phyloP scores from a whole-genome alignment of 1,140 invertebrate genomes.

The Brachionus rubens region DNA sequence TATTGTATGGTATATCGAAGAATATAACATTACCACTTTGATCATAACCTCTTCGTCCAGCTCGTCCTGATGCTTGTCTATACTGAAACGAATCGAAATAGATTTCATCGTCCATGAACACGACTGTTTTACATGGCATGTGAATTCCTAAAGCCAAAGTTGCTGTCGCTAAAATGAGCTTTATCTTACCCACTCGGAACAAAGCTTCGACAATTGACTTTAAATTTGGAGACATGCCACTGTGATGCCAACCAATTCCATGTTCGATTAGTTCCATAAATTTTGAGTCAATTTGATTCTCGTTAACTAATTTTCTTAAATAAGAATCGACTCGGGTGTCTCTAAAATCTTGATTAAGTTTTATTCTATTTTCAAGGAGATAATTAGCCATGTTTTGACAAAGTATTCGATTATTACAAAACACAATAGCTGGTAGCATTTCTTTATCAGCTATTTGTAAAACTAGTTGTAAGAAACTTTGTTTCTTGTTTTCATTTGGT shows the following conservation, averaged over 20 bases:
- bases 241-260: constrained; percentile 26
- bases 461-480: background rate
- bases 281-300: background rate
- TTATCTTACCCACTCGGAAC: background rate
- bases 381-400: background rate
- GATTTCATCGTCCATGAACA: constrained; percentile 23
- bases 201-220: constrained; percentile 20
- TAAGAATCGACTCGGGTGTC: background rate
- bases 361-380: background rate
- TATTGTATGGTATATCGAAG: constrained; percentile 7
- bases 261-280: background rate
- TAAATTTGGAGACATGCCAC: background rate
- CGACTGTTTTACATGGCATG: constrained; percentile 19
- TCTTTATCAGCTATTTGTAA: background rate
- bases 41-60: constrained; percentile 20
- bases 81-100: constrained; percentile 31
- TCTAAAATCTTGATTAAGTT: background rate
- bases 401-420: constrained; percentile 11
- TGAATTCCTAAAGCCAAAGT: constrained; percentile 28
- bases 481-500: background rate
- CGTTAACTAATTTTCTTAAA: background rate
- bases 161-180: background rate
- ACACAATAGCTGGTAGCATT: background rate
- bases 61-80: constrained; percentile 28
- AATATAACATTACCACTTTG: constrained; percentile 4